Evolutionary conservation across 2,113 vertebrate species (phyloP).

Genomic region (Myrmecobius fasciatus): DNA sequence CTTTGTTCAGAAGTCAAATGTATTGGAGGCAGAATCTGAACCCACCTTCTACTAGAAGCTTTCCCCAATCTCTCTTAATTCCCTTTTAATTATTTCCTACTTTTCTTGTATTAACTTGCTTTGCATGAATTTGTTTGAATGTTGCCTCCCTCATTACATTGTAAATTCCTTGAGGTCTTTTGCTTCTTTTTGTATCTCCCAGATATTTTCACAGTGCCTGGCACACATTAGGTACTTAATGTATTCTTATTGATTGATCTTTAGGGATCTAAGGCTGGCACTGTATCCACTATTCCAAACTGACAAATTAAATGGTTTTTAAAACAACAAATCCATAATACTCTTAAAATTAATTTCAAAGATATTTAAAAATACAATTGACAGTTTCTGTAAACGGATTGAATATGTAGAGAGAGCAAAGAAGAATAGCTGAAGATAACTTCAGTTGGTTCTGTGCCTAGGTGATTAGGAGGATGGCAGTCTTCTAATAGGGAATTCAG

Average conservation of each 20-base stretch:
- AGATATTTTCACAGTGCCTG: neutral
- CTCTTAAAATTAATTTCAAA: neutral
- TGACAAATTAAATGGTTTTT: conserved; percentile 19
- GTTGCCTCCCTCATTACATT: neutral
- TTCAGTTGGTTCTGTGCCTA: too few species aligned
- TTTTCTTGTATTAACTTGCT: neutral
- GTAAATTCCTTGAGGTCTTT: neutral
- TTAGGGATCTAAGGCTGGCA: neutral
- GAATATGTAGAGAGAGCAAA: too few species aligned
- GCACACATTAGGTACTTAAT: neutral
- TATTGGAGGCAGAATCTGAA: neutral
- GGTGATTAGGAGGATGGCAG: too few species aligned
- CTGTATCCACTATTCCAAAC: neutral
- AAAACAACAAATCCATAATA: neutral
- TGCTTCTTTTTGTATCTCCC: neutral
- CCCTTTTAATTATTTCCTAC: neutral
- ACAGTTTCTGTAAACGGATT: neutral
- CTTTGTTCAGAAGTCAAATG: neutral
- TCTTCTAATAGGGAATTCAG: too few species aligned
- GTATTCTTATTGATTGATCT: neutral
- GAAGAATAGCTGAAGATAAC: too few species aligned
- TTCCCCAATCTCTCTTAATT: neutral
- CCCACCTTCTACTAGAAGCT: neutral
- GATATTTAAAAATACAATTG: neutral
- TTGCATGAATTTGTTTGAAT: neutral